A percentile compares a stretch with the other conserved stretches of the same genome.
phyloP scores from a whole-genome alignment of 1,140 invertebrate genomes.

The Aleiodes sp. region DNA sequence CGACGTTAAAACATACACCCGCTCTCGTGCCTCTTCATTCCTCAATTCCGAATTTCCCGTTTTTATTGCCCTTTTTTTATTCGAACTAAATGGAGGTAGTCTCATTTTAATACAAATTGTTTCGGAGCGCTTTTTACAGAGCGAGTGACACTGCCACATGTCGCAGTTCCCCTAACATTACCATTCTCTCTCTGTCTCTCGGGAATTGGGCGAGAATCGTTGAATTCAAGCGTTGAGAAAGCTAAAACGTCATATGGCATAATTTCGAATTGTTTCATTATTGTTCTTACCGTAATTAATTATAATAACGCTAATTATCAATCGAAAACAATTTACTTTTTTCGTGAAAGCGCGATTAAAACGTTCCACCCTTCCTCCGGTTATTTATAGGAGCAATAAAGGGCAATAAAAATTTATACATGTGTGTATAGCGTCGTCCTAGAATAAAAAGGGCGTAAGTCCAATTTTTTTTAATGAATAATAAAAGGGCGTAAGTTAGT shows the following conservation, averaged over 20 bases:
- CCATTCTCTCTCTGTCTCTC: neutral
- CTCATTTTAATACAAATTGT: constrained; percentile 59
- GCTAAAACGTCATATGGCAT: neutral
- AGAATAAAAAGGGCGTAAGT: too few relatives aligned
- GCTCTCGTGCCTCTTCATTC: neutral
- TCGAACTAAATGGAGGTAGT: constrained; percentile 28
- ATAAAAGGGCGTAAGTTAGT: too few relatives aligned
- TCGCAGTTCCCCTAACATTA: constrained; percentile 37
- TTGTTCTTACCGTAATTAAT: too few relatives aligned
- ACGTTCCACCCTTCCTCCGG: neutral
- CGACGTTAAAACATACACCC: neutral
- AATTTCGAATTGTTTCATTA: neutral
- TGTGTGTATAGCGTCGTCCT: too few relatives aligned
- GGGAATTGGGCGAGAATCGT: neutral
- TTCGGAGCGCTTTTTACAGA: constrained; percentile 32
- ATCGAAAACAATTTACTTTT: neutral
- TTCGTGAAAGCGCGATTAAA: neutral
- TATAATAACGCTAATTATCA: neutral
- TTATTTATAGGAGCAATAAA: constrained; percentile 3
- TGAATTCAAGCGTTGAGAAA: neutral
- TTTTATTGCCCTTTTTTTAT: constrained; percentile 14
- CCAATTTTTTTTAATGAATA: too few relatives aligned
- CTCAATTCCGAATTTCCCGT: neutral
- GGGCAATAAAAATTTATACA: neutral
- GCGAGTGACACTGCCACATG: constrained; percentile 43